Evolutionary conservation across 2,113 vertebrate genomes (phyloP).

Genomic region (Mus musculus): DNA sequence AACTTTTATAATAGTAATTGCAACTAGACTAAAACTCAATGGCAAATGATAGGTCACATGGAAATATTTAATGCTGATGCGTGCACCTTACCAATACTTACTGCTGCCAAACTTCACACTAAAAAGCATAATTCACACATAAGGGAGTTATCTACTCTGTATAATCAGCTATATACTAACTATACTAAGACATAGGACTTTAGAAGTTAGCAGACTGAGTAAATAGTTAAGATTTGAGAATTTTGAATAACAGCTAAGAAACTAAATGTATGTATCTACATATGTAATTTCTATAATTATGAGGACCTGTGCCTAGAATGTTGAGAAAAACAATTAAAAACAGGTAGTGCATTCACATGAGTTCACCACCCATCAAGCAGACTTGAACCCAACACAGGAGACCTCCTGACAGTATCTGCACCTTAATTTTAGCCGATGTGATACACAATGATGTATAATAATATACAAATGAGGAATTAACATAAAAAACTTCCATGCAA

Average conservation of each 20-base stretch:
- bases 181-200: neutral
- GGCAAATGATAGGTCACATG: neutral
- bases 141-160: neutral
- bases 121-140: neutral
- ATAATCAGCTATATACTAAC: neutral
- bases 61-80: slow-evolving; percentile 13
- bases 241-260: slow-evolving; percentile 6
- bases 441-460: no score
- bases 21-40: neutral
- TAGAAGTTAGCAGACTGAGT: neutral
- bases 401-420: neutral
- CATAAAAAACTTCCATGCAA: neutral
- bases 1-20: neutral
- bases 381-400: neutral
- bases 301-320: neutral
- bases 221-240: neutral
- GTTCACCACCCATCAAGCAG: neutral
- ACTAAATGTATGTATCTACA: neutral
- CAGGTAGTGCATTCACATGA: neutral
- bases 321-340: neutral
- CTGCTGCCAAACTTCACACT: neutral
- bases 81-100: neutral
- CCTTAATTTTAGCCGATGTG: neutral
- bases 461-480: neutral
- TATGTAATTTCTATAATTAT: neutral